A percentile compares a stretch with the other conserved stretches of the same genome.
Evolutionary conservation across 2,797 vertebrate species (phyloP).

Genomic region (Borostomias antarcticus): DNA sequence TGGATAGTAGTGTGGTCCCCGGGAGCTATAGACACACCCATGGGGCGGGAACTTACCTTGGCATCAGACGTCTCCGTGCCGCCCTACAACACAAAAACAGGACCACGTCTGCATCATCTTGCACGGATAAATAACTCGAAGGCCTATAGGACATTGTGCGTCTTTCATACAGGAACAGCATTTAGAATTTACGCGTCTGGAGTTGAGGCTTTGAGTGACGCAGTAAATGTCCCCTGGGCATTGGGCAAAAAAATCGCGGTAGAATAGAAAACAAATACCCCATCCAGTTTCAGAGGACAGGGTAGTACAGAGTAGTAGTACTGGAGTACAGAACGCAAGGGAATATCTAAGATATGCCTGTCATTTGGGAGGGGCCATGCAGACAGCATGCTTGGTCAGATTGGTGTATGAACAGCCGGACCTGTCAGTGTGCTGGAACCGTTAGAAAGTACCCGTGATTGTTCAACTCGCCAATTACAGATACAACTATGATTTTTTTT

Average conservation of each 20-base stretch:
- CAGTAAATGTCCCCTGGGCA: not conserved
- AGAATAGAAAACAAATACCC: not conserved
- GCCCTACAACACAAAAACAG: conserved; percentile 23
- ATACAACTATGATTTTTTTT: too few relatives aligned
- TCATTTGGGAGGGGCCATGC: not conserved
- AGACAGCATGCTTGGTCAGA: too few relatives aligned
- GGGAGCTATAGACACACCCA: conserved; percentile 69
- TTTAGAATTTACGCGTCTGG: not conserved
- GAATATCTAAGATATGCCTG: not conserved
- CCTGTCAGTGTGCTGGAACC: too few relatives aligned
- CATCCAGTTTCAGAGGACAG: not conserved
- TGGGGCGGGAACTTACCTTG: conserved; percentile 77
- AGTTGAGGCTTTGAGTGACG: not conserved
- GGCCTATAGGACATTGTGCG: not conserved
- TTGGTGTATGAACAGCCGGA: too few relatives aligned
- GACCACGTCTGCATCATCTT: not conserved
- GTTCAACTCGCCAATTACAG: too few relatives aligned
- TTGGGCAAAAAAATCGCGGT: not conserved
- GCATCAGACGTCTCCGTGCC: conserved; percentile 41
- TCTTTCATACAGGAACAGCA: not conserved
- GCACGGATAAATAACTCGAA: not conserved
- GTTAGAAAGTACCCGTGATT: too few relatives aligned
- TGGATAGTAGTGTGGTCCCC: conserved; percentile 71
- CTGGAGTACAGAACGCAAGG: not conserved
- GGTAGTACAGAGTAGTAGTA: not conserved